Conservation (phyloP, 2,797 vertebrate species). For the Pseudochirops cupreus region DNA sequence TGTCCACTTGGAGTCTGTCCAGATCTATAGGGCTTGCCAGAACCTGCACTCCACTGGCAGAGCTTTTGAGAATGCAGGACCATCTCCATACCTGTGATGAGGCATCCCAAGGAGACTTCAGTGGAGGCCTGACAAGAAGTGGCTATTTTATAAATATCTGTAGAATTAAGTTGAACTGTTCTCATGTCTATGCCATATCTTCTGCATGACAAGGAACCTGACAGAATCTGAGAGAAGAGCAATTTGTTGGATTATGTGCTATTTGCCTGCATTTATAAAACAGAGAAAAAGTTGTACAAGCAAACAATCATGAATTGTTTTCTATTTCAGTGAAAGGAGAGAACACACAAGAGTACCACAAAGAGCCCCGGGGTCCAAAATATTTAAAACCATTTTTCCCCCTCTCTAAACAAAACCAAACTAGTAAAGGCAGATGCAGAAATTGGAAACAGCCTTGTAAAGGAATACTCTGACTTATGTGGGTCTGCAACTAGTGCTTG, state of each 20-base stretch:
- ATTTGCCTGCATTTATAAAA: not conserved
- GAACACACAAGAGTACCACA: conserved; percentile 69
- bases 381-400: conserved; percentile 57
- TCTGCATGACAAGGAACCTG: conserved; percentile 29
- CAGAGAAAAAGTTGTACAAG: conserved; percentile 34
- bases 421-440: conserved; percentile 57
- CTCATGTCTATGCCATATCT: not conserved
- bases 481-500: conserved; percentile 51
- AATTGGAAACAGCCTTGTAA: conserved; percentile 37
- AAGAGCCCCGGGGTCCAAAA: conserved; percentile 64
- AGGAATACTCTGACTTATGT: conserved; percentile 8
- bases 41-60: not conserved
- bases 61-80: not conserved
- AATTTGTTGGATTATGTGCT: not conserved
- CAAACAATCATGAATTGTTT: conserved; percentile 63
- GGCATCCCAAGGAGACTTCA: not conserved
- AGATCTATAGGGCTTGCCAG: not conserved
- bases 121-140: not conserved
- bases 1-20: not conserved
- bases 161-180: not conserved
- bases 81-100: not conserved
- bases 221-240: not conserved
- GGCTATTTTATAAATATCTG: not conserved
- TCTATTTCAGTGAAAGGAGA: conserved; percentile 68
- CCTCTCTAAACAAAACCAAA: conserved; percentile 67